Evolutionary conservation across 53 echinoderm and acorn worm species (phyloP), one percentile per base, ranked within the genome.

Genomic region (Apostichopus leukothele): DNA sequence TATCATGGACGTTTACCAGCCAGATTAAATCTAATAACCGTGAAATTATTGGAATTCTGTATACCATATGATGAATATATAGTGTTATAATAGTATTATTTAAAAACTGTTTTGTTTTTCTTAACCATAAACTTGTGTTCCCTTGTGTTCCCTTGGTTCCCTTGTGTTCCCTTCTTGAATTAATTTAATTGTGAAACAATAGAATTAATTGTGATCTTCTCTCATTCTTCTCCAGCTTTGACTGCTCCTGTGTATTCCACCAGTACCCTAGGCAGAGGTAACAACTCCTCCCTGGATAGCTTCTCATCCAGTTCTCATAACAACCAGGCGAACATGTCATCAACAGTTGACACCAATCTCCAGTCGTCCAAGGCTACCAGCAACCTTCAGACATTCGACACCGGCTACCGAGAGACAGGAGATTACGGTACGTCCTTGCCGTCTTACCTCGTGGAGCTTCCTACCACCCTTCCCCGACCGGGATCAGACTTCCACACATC

Each of bases 241-340:
- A 86, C 93, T 73, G 91, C 91, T 87, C 93, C 93, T 23, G 21
- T 93, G 12, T 83, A 85, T 25, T 85, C 85, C 21, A 50, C 23
- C 25, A 85, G 68, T 67, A 85, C 85, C 22, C 81, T 89, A 5
- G 92, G 86, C 12, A 89, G 92, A 78, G 86, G 76, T 76, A 92
- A 92, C 51, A 88, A 88, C 13, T 89, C 89, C 14, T 89, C 89
- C 26, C 68, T 85, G 22, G 85, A 88, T 14, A 88, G 89, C 16
- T 83, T 67, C 53, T 91, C 90, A 6, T 83, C 89, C 21, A 74
- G 88, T 66, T 18, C 86, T 21, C 89, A 89, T 25, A 89, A 89
- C 76, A 86, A 89, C 67, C 55, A 80, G 53, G 89, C 91, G 7
- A 73, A 78, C 53, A 89, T 89, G 16, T 86, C 91, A 11, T 89